Evolutionary conservation across 2,113 vertebrate genomes (phyloP).

Genomic region (Salvelinus sp.): DNA sequence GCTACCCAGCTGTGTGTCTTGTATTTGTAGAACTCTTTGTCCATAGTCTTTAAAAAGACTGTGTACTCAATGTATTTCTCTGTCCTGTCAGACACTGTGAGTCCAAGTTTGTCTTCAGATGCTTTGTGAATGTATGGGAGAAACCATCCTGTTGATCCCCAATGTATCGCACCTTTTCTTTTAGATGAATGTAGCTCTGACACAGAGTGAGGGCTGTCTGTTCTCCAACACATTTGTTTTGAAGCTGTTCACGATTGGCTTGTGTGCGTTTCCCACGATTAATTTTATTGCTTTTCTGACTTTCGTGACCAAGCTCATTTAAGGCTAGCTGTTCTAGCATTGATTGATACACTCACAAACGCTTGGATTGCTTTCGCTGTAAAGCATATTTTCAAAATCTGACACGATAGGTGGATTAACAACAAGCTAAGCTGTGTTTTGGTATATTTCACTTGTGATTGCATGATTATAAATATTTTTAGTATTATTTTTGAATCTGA

Average conservation of each 20-base stretch:
- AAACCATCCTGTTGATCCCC: background rate
- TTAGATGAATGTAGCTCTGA: background rate
- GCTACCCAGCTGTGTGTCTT: constrained; percentile 29
- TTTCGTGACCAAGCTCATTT: too few species aligned
- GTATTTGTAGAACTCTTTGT: constrained; percentile 9
- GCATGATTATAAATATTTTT: too few species aligned
- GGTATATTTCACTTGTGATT: too few species aligned
- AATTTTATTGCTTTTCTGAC: too few species aligned
- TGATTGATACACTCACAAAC: too few species aligned
- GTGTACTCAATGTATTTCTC: constrained; percentile 4
- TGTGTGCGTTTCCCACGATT: background rate
- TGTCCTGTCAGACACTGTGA: background rate
- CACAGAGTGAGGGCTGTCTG: background rate
- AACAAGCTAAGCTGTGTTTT: too few species aligned
- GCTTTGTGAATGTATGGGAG: background rate
- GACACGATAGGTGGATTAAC: too few species aligned
- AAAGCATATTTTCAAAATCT: too few species aligned
- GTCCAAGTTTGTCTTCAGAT: background rate
- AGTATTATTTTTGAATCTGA: too few species aligned
- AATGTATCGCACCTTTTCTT: background rate
- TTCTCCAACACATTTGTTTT: background rate
- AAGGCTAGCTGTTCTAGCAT: too few species aligned
- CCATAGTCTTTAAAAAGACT: constrained; percentile 9
- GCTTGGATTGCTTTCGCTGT: too few species aligned
- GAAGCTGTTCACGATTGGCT: background rate